Percentiles rank a stretch among this genome's conserved stretches.
These are phyloP conservation scores for Pheosia tremula DNA, from an alignment of 2,888 invertebrate species.

Conservation along the genomic window DNA sequence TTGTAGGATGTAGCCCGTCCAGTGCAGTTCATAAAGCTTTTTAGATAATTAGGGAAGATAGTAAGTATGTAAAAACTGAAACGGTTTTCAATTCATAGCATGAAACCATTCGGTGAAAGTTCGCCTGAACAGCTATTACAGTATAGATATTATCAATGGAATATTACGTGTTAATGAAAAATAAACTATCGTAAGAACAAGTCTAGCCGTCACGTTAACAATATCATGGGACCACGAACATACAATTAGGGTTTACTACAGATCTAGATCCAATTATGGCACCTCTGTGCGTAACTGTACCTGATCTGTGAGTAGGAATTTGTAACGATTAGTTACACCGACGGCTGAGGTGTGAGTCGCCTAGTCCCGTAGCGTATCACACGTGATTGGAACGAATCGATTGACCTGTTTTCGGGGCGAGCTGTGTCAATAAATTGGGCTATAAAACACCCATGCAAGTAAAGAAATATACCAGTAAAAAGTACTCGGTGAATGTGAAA, in stretches of 20 bases:
- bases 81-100: too few species aligned
- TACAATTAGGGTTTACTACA: not conserved
- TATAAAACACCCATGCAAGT: too few species aligned
- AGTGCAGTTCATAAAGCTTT: too few species aligned
- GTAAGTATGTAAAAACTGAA: too few species aligned
- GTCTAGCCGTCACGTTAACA: not conserved
- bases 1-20: too few species aligned
- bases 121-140: too few species aligned
- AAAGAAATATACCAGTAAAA: too few species aligned
- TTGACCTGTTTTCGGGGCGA: not conserved
- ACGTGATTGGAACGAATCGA: not conserved
- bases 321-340: not conserved
- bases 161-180: too few species aligned
- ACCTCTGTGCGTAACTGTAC: constrained; percentile 1
- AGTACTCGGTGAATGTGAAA: too few species aligned
- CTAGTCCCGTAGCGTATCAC: not conserved
- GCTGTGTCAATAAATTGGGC: not conserved
- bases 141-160: too few species aligned
- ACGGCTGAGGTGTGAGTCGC: not conserved
- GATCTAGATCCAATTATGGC: not conserved
- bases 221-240: not conserved
- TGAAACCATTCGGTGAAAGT: too few species aligned
- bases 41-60: too few species aligned
- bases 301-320: not conserved
- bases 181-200: not conserved